Conservation (phyloP, 1,140 invertebrate species). For the Bombus picipes region DNA sequence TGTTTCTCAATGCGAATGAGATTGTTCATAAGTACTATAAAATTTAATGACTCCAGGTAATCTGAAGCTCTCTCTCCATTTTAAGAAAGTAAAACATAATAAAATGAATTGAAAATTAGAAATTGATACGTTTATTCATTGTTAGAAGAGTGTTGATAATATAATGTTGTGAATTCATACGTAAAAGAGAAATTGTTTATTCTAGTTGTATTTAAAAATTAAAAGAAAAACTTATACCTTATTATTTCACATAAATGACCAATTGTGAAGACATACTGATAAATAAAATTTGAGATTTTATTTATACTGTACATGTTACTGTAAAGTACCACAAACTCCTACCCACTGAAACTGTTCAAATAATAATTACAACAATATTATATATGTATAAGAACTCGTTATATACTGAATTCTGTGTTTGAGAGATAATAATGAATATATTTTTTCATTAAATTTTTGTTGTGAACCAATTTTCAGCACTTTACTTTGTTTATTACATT, state of each 20-base stretch:
- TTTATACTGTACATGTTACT: constrained; percentile 62
- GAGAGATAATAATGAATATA: constrained; percentile 21
- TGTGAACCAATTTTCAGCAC: not conserved
- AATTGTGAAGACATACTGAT: constrained; percentile 66
- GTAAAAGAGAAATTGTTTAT: constrained; percentile 53
- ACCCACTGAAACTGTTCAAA: constrained; percentile 29
- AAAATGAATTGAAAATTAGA: constrained; percentile 46
- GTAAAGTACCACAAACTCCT: constrained; percentile 60
- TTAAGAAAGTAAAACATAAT: constrained; percentile 29
- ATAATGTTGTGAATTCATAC: constrained; percentile 58
- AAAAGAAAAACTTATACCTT: constrained; percentile 50
- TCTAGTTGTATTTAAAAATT: constrained; percentile 49
- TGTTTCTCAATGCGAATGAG: constrained; percentile 42
- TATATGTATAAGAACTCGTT: constrained; percentile 14
- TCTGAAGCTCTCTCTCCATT: constrained; percentile 10
- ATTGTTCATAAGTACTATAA: constrained; percentile 36
- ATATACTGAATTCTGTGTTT: constrained; percentile 40
- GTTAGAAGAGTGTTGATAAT: constrained; percentile 48
- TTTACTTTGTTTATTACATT: not conserved
- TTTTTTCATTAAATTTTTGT: not conserved
- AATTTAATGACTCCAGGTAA: constrained; percentile 24
- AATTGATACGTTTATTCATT: constrained; percentile 49
- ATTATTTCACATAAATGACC: constrained; percentile 60
- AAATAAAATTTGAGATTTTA: constrained; percentile 64
- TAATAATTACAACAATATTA: constrained; percentile 32